These are phyloP conservation scores for Dicrostonyx torquatus DNA, from an alignment of 2,797 vertebrate species.

Conservation along the genomic window DNA sequence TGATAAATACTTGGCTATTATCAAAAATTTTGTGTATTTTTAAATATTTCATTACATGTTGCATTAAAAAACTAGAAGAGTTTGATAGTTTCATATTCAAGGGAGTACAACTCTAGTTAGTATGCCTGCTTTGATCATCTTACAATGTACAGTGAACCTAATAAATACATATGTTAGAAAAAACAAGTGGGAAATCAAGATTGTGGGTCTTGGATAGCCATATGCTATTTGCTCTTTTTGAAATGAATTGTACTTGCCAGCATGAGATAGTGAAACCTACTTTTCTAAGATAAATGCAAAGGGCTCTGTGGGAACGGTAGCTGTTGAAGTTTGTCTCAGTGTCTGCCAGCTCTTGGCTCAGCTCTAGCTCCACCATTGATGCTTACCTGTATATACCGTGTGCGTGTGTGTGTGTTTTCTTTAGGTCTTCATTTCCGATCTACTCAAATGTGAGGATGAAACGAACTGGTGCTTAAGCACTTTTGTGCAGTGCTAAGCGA, in stretches of 20 bases:
- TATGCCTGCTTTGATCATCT: background rate
- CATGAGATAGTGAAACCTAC: background rate
- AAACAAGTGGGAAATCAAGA: background rate
- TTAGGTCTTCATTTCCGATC: background rate
- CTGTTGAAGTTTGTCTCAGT: background rate
- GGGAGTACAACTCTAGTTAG: background rate
- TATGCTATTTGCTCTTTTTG: constrained; percentile 3
- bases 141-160: background rate
- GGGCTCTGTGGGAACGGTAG: background rate
- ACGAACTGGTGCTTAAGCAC: background rate
- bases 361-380: background rate
- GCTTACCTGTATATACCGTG: background rate
- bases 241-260: background rate
- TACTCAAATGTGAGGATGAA: background rate
- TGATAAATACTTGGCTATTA: background rate
- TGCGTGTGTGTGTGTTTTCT: background rate
- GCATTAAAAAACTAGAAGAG: background rate
- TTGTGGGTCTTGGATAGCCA: background rate
- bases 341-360: background rate
- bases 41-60: background rate
- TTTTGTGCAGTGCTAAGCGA: no score
- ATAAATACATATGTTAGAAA: background rate
- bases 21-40: background rate
- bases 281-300: background rate
- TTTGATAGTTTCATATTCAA: background rate